Evolutionary conservation across 2,797 vertebrate genomes (phyloP).

Genomic region (Podarcis siculus): DNA sequence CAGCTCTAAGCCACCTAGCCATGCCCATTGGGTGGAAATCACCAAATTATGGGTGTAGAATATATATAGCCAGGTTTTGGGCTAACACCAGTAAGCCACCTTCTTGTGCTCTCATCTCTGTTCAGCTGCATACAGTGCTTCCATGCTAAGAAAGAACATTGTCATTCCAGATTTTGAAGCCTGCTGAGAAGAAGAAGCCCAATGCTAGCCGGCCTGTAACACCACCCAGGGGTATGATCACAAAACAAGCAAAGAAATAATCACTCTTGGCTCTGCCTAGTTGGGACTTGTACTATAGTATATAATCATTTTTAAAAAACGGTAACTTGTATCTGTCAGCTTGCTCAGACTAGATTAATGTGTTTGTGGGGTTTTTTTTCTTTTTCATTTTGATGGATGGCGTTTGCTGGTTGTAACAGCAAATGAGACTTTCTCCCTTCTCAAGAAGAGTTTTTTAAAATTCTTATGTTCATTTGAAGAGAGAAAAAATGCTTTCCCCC

Average conservation of each 20-base stretch:
- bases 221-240: slow-evolving; percentile 97
- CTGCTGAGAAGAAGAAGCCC: slow-evolving; percentile 98
- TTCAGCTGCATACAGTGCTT: background rate
- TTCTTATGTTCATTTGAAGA: slow-evolving; percentile 54
- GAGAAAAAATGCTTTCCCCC: slow-evolving; percentile 47
- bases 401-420: slow-evolving; percentile 83
- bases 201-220: slow-evolving; percentile 96
- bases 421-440: slow-evolving; percentile 70
- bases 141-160: slow-evolving; percentile 29
- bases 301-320: slow-evolving; percentile 77
- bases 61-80: background rate
- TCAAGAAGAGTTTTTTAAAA: slow-evolving; percentile 65
- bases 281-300: slow-evolving; percentile 83
- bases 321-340: slow-evolving; percentile 80
- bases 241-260: slow-evolving; percentile 99
- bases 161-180: slow-evolving; percentile 92
- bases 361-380: slow-evolving; percentile 76
- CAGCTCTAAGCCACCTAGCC: background rate
- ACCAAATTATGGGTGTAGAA: background rate
- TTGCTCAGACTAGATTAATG: slow-evolving; percentile 78
- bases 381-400: slow-evolving; percentile 70
- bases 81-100: rapidly evolving
- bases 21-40: background rate
- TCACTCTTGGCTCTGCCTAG: slow-evolving; percentile 71
- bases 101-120: background rate